Base-by-base conservation (phyloP, 2,888 invertebrate genomes). In the Calephelis perditalis region DNA sequence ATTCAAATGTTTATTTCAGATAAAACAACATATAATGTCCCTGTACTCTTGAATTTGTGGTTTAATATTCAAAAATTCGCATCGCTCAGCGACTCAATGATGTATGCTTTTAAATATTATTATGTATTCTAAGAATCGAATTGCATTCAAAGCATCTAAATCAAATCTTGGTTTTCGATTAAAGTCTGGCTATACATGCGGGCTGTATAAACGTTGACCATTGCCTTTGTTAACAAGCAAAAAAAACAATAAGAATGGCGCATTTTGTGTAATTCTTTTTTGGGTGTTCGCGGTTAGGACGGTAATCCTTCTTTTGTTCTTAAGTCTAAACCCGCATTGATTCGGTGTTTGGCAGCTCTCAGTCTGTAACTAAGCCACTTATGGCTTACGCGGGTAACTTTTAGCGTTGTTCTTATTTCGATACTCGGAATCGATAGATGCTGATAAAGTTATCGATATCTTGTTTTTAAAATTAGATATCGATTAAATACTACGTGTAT, bases 361-460 rank as follows among this genome's bases (percentile, higher is more conserved):
- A 78, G 75, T 75, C 70, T 76, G 81, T 86, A 88, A 88, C 87
- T 86, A 88, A 88, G 84, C 86, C 86, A 88, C 86, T 88, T 87
- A 86, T 72, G 77, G 79, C 73, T 78, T 74, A 75, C 75, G 71
- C 69, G 73, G 71, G 70, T 63, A 62, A 57, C 43, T 52, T 12
- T 15, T 68, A 64, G 67, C 60, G 64, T 36, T 46, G 60, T 15
- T 46, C 60, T 54, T 55, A 11, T 59, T 56, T 60, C 60, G 60
- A 60, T 60, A 60, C 15, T 52, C 11, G 12, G 43, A 15, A 40
- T 40, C 40, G 40, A 40, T 40, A 5, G 40, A 40, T 2, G 40
- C 40, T 52, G 43, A 9, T 44, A 37, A 26, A 35, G 9, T 37
- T 68, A 57, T 74, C 71, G 76, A 71, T 71, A 57, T 40, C 9